Evolutionary conservation across 23 tunicate species (phyloP).

Genomic region (Styela clava): DNA sequence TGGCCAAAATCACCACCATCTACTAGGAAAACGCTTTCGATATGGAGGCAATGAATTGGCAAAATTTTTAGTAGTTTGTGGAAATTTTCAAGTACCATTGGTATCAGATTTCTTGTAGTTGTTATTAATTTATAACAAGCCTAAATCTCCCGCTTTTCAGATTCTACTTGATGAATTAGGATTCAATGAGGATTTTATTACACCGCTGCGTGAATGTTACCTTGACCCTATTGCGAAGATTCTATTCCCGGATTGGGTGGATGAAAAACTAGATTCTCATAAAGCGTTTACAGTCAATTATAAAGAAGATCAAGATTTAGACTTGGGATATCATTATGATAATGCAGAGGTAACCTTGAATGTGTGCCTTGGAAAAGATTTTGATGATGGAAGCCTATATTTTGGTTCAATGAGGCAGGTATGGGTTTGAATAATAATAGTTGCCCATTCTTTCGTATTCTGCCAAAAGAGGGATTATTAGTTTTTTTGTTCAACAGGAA

Average conservation of each 20-base stretch:
- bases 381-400: conserved; percentile 68
- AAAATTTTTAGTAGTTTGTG: no score
- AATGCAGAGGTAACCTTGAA: conserved; percentile 85
- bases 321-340: conserved; percentile 66
- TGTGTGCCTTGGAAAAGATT: conserved; percentile 64
- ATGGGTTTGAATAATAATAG: neutral
- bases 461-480: no score
- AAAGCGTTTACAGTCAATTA: conserved; percentile 82
- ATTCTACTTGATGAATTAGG: conserved; percentile 74
- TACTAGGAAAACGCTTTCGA: no score
- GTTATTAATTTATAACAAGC: no score
- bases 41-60: no score
- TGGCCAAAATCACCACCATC: no score
- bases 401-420: conserved; percentile 79
- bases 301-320: conserved; percentile 52
- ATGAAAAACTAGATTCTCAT: conserved; percentile 72
- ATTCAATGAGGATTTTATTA: conserved; percentile 55
- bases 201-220: conserved; percentile 33
- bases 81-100: no score
- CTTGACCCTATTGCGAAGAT: conserved; percentile 44
- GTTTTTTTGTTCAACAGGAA: neutral
- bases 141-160: no score
- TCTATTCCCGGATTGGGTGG: conserved; percentile 57
- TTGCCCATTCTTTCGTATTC: neutral
- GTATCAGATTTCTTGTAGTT: no score